Evolutionary conservation across 2,888 invertebrate genomes (phyloP), one percentile per base, ranked within the genome.

Genomic region (Parnassius glacialis): DNA sequence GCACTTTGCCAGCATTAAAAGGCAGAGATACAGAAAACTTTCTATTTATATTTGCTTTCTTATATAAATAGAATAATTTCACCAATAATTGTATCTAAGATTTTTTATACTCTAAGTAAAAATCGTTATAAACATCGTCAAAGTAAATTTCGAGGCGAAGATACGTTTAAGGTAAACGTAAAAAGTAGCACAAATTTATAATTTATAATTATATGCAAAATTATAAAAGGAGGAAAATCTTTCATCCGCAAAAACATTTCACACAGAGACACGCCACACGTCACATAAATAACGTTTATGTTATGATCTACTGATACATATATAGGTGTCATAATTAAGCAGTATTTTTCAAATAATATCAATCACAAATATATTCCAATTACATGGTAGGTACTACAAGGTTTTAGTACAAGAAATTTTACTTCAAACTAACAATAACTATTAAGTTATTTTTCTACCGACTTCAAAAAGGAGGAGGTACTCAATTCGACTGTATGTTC

Each of bases 171-270:
- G 67, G 68, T 68, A 65, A 70, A 69, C 65, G 64, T 79, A 79
- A 84, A 74, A 80, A 81, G 81, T 81, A 81, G 79, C 81, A 86
- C 87, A 88, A 89, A 87, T 87, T 87, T n/a, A n/a, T n/a, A n/a
- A n/a, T n/a, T n/a, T n/a, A n/a, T n/a, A n/a, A n/a, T 83, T 79
- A 81, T 83, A 81, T 85, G 81, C 34, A 45, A 86, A 85, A 88
- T 85, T 86, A 87, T 87, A 85, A 84, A 84, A 85, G 75, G 79
- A 83, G 80, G 77, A 80, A 85, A 85, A 85, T 83, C 83, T 86
- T 85, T 85, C 83, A 83, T 78, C 79, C 82, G 74, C 83, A n/a
- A n/a, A 83, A 86, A 83, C 82, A 84, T 80, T 85, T 85, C 81
- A 83, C 83, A 84, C 85, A 86, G 84, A 81, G 82, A 80, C 82